Conservation (phyloP, 2,113 vertebrate species). For the Channa argus region DNA sequence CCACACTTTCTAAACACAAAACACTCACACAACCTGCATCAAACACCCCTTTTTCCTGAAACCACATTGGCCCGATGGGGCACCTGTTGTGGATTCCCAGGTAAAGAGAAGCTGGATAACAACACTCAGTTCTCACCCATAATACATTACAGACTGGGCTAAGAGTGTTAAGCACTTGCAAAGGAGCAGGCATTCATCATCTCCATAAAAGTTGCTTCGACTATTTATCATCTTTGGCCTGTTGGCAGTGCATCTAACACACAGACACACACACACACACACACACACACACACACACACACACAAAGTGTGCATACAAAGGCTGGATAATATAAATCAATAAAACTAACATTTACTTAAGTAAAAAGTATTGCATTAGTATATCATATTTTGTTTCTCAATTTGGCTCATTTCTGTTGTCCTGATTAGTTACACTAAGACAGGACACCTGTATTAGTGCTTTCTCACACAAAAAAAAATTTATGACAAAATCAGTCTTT, state of each 20-base stretch:
- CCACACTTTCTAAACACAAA: background rate
- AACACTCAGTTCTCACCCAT: constrained; percentile 38
- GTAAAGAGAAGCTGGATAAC: constrained; percentile 27
- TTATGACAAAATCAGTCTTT: too few relatives aligned
- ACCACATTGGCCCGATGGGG: constrained; percentile 4
- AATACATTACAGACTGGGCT: constrained; percentile 25
- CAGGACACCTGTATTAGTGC: too few relatives aligned
- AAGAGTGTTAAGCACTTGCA: background rate
- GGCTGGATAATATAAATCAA: background rate
- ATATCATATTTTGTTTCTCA: background rate
- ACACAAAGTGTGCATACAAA: too few relatives aligned
- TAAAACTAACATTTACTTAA: background rate
- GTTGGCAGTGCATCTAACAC: too few relatives aligned
- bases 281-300: too few relatives aligned
- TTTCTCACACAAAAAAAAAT: background rate
- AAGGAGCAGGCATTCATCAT: constrained; percentile 12
- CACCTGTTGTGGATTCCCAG: constrained; percentile 63
- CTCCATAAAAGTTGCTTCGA: too few relatives aligned
- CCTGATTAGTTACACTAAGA: background rate
- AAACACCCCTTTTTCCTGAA: background rate
- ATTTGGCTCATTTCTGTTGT: background rate
- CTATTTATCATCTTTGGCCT: too few relatives aligned
- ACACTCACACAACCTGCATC: background rate
- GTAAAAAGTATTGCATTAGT: background rate
- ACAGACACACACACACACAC: too few relatives aligned